phyloP scores from a whole-genome alignment of 2,888 invertebrate genomes.

The Andrena praecox region DNA sequence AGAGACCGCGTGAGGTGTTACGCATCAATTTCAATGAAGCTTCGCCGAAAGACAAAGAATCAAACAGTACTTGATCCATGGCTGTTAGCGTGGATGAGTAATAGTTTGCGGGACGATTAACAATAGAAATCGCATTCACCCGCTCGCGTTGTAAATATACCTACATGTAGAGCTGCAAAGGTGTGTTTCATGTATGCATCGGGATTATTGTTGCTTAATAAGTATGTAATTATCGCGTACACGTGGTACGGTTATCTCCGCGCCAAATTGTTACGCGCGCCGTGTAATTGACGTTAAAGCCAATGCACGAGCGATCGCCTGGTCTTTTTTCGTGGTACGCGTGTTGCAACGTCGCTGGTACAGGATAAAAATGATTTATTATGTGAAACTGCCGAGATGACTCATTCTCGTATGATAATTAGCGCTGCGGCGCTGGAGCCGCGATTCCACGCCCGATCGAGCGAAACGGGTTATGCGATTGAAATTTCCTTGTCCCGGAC shows the following conservation, averaged over 20 bases:
- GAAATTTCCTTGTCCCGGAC: slow-evolving; percentile 9
- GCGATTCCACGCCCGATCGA: slow-evolving; percentile 16
- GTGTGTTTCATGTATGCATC: slow-evolving; percentile 1
- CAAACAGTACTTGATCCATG: neutral
- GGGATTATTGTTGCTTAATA: slow-evolving; percentile 33
- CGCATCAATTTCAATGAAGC: too few relatives aligned
- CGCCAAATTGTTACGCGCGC: slow-evolving; percentile 21
- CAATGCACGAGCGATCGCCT: neutral
- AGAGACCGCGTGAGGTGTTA: too few relatives aligned
- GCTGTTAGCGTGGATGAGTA: neutral
- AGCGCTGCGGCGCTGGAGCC: neutral
- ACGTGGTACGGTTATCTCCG: slow-evolving; percentile 15
- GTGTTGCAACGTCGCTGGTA: neutral
- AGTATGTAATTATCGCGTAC: slow-evolving; percentile 24
- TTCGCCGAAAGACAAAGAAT: too few relatives aligned
- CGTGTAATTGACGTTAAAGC: slow-evolving; percentile 18
- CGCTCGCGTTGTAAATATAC: too few relatives aligned
- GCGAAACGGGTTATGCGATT: slow-evolving; percentile 21
- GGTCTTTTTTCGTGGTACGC: neutral
- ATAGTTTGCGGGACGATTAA: too few relatives aligned
- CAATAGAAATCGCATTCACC: too few relatives aligned
- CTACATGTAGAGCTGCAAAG: neutral
- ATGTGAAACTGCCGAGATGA: neutral
- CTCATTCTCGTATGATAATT: slow-evolving; percentile 2
- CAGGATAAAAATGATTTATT: slow-evolving; percentile 18